Conservation (phyloP, 2,113 vertebrate genomes). For the Amia ocellicauda region DNA sequence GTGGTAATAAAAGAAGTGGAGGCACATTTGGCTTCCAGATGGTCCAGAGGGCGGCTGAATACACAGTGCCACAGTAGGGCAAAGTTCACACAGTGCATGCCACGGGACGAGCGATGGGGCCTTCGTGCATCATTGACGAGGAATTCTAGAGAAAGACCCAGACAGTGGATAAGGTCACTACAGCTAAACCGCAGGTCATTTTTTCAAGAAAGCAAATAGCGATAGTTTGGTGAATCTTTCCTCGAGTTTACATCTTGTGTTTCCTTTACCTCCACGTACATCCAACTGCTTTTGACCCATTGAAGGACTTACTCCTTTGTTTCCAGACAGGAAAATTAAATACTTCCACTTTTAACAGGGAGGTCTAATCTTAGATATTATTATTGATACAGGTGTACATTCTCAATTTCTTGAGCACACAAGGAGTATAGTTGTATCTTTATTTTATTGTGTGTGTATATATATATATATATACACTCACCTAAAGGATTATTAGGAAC, state of each 20-base stretch:
- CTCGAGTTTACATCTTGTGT: neutral
- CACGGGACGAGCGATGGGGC: neutral
- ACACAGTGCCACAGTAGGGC: no score
- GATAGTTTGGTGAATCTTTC: neutral
- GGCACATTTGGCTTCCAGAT: conserved; percentile 2
- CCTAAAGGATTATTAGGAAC: no score
- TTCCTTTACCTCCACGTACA: neutral
- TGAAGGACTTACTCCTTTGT: neutral
- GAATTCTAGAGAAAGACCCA: neutral
- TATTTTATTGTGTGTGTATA: no score
- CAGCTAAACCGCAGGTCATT: neutral
- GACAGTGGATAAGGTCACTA: neutral
- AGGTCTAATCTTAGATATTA: no score
- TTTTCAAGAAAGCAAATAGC: neutral
- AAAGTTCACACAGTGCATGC: neutral
- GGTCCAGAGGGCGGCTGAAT: neutral
- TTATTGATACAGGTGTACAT: no score
- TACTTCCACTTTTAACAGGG: no score
- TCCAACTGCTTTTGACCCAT: neutral
- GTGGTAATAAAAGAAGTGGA: neutral
- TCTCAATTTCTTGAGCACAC: no score
- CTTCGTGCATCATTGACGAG: neutral
- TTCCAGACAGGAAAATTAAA: no score
- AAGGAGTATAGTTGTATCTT: no score
- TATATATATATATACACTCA: no score